Evolutionary conservation across 2,888 invertebrate species (phyloP).

Genomic region (Pseudanteris insignis): DNA sequence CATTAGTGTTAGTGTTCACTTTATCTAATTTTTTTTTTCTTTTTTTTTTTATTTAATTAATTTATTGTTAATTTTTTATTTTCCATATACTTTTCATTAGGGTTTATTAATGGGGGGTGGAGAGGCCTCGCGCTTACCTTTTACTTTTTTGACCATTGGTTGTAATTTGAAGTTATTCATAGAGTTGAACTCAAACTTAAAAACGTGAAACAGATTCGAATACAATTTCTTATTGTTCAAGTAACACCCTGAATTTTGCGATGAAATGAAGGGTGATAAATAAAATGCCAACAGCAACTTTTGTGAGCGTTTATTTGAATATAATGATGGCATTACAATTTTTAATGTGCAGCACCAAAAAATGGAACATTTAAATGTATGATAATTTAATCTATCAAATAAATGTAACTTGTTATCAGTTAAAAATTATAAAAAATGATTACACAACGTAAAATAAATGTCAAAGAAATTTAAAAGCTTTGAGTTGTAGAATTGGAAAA

Average conservation of each 20-base stretch:
- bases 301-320: slow-evolving; percentile 34
- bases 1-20: slow-evolving; percentile 46
- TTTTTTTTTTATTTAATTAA: slow-evolving; percentile 1
- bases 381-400: not conserved
- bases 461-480: no score
- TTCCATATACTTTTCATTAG: not conserved
- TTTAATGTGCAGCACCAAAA: slow-evolving; percentile 9
- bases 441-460: no score
- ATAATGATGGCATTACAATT: slow-evolving; percentile 21
- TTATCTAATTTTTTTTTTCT: slow-evolving; percentile 1
- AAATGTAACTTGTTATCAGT: no score
- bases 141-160: slow-evolving; percentile 1
- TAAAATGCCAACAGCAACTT: slow-evolving; percentile 32
- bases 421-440: no score
- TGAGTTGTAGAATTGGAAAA: no score
- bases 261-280: slow-evolving; percentile 35
- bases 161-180: not conserved
- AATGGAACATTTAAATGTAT: slow-evolving; percentile 1
- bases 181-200: no score
- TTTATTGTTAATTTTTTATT: slow-evolving; percentile 1
- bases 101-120: slow-evolving; percentile 28
- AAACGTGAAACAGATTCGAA: no score
- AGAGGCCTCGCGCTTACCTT: slow-evolving; percentile 27
- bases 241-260: no score
- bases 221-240: no score